Evolutionary conservation across 2,888 invertebrate genomes (phyloP).

Genomic region (Mythimna ferrago): DNA sequence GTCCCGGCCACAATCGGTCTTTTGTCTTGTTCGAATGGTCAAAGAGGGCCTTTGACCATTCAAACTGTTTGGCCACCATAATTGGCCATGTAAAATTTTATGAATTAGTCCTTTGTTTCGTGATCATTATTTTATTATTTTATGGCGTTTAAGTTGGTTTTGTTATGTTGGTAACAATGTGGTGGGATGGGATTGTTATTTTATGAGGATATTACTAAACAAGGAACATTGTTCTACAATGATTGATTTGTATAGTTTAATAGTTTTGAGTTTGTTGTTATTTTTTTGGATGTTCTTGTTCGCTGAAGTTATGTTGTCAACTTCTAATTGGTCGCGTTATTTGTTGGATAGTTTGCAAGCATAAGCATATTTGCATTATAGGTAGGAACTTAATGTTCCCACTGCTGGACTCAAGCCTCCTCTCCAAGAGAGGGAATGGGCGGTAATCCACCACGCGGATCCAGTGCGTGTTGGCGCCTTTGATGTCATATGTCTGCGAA

Average conservation of each 20-base stretch:
- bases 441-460: no score
- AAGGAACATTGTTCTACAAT: conserved; percentile 26
- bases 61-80: conserved; percentile 52
- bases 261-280: background rate
- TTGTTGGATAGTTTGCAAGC: no score
- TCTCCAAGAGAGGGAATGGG: no score
- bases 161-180: conserved; percentile 36
- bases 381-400: no score
- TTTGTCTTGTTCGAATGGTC: conserved; percentile 65
- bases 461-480: no score
- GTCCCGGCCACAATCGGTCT: conserved; percentile 76
- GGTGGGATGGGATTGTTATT: conserved; percentile 24
- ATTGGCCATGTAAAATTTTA: conserved; percentile 55
- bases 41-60: conserved; percentile 47
- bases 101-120: conserved; percentile 51
- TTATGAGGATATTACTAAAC: conserved; percentile 34
- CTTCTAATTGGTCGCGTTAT: no score
- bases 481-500: no score
- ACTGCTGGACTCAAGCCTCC: no score
- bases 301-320: background rate
- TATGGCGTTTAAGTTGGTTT: conserved; percentile 1
- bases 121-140: conserved; percentile 55
- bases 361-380: no score
- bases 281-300: background rate
- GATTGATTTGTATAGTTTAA: conserved; percentile 20